These are phyloP conservation scores for Palythoa caribaeorum DNA, from an alignment of 92 coral and sea anemone species.

Conservation along the genomic window DNA sequence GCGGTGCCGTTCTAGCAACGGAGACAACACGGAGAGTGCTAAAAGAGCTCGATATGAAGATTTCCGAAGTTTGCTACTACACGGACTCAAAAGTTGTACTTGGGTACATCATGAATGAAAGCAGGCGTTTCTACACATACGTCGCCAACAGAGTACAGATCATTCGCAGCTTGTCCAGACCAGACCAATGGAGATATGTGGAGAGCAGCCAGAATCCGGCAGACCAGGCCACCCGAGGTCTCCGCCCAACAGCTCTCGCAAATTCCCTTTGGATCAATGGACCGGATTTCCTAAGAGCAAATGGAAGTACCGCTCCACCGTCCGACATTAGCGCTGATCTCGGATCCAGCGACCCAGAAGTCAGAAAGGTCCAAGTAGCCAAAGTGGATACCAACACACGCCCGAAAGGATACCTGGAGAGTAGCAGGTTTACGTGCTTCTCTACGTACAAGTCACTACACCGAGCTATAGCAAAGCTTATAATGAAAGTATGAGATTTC, in stretches of 20 bases:
- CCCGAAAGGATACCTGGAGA: neutral
- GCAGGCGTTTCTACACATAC: constrained; percentile 2
- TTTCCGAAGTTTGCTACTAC: constrained; percentile 48
- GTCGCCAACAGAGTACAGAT: neutral
- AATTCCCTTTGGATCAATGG: constrained; percentile 36
- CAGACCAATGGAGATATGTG: constrained; percentile 38
- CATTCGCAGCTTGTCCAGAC: neutral
- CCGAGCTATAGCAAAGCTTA: constrained; percentile 38
- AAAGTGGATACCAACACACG: neutral
- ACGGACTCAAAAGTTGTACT: neutral
- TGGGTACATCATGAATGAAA: neutral
- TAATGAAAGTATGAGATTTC: neutral
- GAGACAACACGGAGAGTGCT: constrained; percentile 53
- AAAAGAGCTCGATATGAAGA: constrained; percentile 53
- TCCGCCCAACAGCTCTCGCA: neutral
- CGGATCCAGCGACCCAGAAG: constrained; percentile 46
- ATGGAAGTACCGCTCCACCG: neutral
- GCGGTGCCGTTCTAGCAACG: constrained; percentile 18
- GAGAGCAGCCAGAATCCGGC: constrained; percentile 30
- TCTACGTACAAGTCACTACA: constrained; percentile 16
- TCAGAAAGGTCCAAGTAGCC: neutral
- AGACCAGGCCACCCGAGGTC: constrained; percentile 23
- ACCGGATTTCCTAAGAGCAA: constrained; percentile 19
- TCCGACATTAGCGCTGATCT: neutral
- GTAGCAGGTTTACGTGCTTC: constrained; percentile 22